Evolutionary conservation across 2,888 invertebrate species (phyloP).

Genomic region (Pachycephus smyrnensis): DNA sequence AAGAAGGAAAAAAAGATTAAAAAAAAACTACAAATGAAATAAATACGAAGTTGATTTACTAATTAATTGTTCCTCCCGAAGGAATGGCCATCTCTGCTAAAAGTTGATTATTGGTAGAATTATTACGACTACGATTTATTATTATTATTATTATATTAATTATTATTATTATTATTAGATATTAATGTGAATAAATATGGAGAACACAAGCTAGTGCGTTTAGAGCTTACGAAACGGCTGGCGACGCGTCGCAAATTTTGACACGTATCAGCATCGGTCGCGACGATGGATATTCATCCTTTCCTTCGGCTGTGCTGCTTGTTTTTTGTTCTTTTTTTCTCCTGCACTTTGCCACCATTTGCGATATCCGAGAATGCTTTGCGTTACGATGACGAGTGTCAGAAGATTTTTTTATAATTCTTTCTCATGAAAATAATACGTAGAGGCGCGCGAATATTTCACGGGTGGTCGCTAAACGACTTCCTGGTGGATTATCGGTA

Average conservation of each 20-base stretch:
- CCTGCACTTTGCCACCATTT: background rate
- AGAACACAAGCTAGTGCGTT: conserved; percentile 35
- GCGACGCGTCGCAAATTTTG: conserved; percentile 20
- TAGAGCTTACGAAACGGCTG: conserved; percentile 21
- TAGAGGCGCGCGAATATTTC: background rate
- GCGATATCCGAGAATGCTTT: background rate
- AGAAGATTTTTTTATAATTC: background rate
- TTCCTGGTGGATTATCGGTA: background rate
- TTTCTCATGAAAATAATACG: background rate
- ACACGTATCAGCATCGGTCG: too few species aligned
- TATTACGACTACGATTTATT: conserved; percentile 26
- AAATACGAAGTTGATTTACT: conserved; percentile 46
- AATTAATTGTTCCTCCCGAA: conserved; percentile 43
- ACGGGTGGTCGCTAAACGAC: background rate
- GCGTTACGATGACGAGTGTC: background rate
- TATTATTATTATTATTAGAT: conserved; percentile 36
- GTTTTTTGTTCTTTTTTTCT: background rate
- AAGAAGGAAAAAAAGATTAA: conserved; percentile 38
- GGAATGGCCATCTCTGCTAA: conserved; percentile 49
- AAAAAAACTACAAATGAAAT: conserved; percentile 47
- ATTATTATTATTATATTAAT: conserved; percentile 28
- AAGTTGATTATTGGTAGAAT: conserved; percentile 52
- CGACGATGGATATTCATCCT: too few species aligned
- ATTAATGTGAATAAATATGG: conserved; percentile 43
- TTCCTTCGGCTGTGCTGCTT: too few species aligned